Evolutionary conservation across 2,888 invertebrate genomes (phyloP), one percentile per base, ranked within the genome.

Genomic region (Tetrapedia diversipes): DNA sequence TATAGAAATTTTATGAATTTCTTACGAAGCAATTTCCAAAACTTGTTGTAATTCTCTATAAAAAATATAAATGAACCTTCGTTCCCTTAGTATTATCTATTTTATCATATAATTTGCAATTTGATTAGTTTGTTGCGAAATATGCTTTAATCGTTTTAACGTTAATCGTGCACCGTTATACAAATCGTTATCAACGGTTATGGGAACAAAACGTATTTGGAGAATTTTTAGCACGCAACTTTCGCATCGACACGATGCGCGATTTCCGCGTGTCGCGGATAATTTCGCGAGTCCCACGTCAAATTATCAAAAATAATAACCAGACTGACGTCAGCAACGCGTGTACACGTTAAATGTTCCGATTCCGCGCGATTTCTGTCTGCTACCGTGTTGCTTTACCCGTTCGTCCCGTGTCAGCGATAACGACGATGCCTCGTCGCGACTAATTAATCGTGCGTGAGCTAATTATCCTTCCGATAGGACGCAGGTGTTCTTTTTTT

Each of bases 251-350:
- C 37, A 34, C 45, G 47, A 59, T 59, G 22, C 47, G 56, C 29
- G 56, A 51, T 59, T 27, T 27, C 11, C 51, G 22, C 19, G 41
- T 67, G 53, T 59, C 41, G 27, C 11, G 27, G 10, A 24, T 16
- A 37, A 51, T 19, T n/a, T 57, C 39, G 16, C 11, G 22, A 24
- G 24, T 14, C 32, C 22, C 45, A 24, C 34, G 41, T 34, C 10
- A 22, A 56, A 65, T 56, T 53, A 73, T 59, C 45, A 27, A 59
- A 64, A 74, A 74, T 49, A 74, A 73, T 53, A n/a, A 29, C 56
- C 10, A 6, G 22, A 37, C 8, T 54, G 59, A 74, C 65, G 74
- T 65, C 65, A 65, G 24, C 10, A 10, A 8, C 10, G 19, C 29
- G 43, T 19, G 11, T n/a, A n/a, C 16, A 14, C 14, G 27, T 14